Base-by-base conservation (phyloP, 2,113 vertebrate species). In the Mugil cephalus region DNA sequence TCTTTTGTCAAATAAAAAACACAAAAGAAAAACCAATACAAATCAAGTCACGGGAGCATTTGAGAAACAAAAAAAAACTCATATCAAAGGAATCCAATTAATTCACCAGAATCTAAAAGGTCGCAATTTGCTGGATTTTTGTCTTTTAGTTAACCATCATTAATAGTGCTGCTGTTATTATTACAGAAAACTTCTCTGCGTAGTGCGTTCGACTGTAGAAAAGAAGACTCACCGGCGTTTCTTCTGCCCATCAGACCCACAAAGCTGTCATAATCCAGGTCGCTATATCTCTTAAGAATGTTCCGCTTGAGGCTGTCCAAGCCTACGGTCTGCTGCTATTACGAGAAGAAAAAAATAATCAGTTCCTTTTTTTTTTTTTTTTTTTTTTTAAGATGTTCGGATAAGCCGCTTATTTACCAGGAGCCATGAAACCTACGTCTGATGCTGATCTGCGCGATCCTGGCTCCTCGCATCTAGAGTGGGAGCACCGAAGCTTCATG, bases 181-280 rank as follows among this genome's bases (percentile, higher is more conserved):
- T 8, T 11, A 11, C n/a, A 30, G 35, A 0, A 51, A 59, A 24
- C 6, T 11, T n/a, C 12, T 50, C 4, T n/a, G n/a, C n/a, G n/a
- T n/a, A 7, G 2, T 35, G 19, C 4, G 11, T 45, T 47, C 8
- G n/a, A 18, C 13, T 8, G 14, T 58, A 6, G 18, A 52, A 60
- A 46, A 47, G 0, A 58, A 18, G 2, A 76, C 94, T 93, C 89
- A 96, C 96, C 95, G 1, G 93, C 48, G 47, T 87, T 93, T 70
- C 95, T 94, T 86, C 93, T 94, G 54, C 95, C 95, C 94, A 96
- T 94, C 76, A 93, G 80, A 54, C 93, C 94, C 43, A 97, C 94
- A 86, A 98, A 91, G 74, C 92, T 96, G 85, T 97, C 95, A 76
- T 95, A 95, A 76, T 95, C 95, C 81, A 95, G 83, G 3, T 95